phyloP scores from a whole-genome alignment of 1,140 invertebrate species.

The Orchesella cincta region DNA sequence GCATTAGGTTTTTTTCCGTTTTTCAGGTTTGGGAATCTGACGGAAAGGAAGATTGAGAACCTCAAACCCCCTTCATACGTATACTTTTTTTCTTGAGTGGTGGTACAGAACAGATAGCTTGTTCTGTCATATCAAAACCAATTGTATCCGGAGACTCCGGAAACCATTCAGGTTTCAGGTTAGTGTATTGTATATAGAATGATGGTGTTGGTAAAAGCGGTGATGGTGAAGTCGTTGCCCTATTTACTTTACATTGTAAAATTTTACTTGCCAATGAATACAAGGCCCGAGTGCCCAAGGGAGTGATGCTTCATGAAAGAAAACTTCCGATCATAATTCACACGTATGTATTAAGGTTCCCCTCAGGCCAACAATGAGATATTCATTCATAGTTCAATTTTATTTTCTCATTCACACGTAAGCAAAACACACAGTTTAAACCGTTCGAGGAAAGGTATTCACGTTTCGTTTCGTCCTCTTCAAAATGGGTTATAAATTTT shows the following conservation, averaged over 20 bases:
- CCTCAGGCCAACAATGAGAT: slow-evolving; percentile 22
- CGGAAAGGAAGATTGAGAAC: slow-evolving; percentile 10
- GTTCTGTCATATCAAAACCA: slow-evolving; percentile 16
- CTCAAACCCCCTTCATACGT: background rate
- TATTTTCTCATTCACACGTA: background rate
- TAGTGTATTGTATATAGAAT: background rate
- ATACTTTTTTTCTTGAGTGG: background rate
- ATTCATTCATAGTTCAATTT: slow-evolving; percentile 14
- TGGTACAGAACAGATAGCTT: slow-evolving; percentile 7
- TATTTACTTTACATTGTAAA: slow-evolving; percentile 5
- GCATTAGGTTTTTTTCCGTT: background rate
- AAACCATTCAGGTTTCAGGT: slow-evolving; percentile 7
- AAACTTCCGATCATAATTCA: slow-evolving; percentile 28
- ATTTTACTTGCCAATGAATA: background rate
- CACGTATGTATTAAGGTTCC: slow-evolving; percentile 20
- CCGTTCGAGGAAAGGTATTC: background rate
- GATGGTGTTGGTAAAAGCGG: background rate
- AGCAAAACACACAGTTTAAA: background rate
- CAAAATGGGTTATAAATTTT: slow-evolving; percentile 20
- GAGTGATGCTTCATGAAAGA: slow-evolving; percentile 25
- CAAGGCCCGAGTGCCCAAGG: slow-evolving; percentile 12
- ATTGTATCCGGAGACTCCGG: slow-evolving; percentile 14
- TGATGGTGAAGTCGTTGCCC: slow-evolving; percentile 6
- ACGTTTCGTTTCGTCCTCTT: slow-evolving; percentile 1
- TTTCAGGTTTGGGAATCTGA: background rate